phyloP scores from a whole-genome alignment of 2,113 vertebrate species.

The Typhlomys cinereus region DNA sequence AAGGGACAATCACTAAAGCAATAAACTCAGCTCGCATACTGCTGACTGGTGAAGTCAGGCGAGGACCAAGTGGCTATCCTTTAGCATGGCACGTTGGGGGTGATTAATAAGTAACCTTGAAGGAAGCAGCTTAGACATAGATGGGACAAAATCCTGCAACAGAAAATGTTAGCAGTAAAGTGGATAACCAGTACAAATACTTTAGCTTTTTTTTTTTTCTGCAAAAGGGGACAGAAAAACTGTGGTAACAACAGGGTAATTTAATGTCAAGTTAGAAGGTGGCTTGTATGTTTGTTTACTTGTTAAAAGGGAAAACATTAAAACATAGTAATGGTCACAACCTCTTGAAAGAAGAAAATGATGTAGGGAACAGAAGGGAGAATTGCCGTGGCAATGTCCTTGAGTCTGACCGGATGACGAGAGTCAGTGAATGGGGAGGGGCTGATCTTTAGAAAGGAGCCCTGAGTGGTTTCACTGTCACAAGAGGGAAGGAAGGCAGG shows the following conservation, averaged over 20 bases:
- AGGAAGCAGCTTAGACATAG: slow-evolving; percentile 5
- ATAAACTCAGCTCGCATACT: background rate
- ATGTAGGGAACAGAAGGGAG: background rate
- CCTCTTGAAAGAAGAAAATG: slow-evolving; percentile 6
- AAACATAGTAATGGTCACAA: background rate
- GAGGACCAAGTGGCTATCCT: background rate
- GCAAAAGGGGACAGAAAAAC: background rate
- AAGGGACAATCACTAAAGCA: slow-evolving; percentile 1
- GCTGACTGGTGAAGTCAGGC: slow-evolving; percentile 20
- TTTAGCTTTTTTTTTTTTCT: background rate
- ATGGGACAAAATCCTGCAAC: background rate
- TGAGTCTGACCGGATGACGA: slow-evolving; percentile 6
- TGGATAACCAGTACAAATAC: background rate
- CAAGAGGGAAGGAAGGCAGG: background rate
- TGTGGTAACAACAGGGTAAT: slow-evolving; percentile 31
- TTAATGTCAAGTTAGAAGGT: slow-evolving; percentile 3
- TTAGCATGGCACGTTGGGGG: slow-evolving; percentile 1
- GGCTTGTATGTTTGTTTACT: slow-evolving; percentile 5
- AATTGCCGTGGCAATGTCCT: background rate
- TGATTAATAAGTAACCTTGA: slow-evolving; percentile 59
- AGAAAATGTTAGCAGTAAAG: slow-evolving; percentile 2
- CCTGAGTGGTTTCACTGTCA: background rate
- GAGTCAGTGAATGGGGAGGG: background rate
- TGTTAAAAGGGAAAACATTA: slow-evolving; percentile 19
- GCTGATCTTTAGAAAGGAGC: slow-evolving; percentile 13